Base-by-base conservation (phyloP, 2,113 vertebrate genomes). In the Eurystomus gularis region DNA sequence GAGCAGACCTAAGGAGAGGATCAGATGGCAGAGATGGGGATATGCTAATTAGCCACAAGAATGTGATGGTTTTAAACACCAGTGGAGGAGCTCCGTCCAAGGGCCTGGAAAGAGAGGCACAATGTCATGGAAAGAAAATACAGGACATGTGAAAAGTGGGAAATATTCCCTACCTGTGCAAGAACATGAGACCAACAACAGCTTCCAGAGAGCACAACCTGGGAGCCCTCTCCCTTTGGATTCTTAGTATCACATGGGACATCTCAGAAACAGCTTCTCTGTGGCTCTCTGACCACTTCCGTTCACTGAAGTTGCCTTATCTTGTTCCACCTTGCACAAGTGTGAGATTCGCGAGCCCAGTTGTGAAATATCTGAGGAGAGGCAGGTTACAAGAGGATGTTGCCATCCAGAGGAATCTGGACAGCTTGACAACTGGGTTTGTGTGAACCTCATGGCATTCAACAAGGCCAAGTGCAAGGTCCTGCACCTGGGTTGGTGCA, bases 1-100 rank as follows among this genome's bases (percentile, higher is more conserved):
- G 71, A 39, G 51, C 26, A 0, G 61, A 91, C 71, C 68, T 46
- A 51, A 79, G 81, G 76, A 94, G 81, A 70, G 91, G 95, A 88
- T 93, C 76, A n/a, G 62, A 91, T 93, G 77, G 81, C 91, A 82
- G 88, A 54, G 84, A 88, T 49, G 77, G 48, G 93, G 84, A 80
- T 68, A 73, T 80, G 72, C 11, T 89, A 72, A 83, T 89, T 83
- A 75, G 37, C 77, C 84, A 58, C 84, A 76, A 80, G 85, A 93
- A 93, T 95, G 61, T 57, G 19, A 64, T 14, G 52, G 52, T 11
- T 83, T 79, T 39, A 66, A 88, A 82, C 40, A 52, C 23, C 57
- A 51, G 28, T 0, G 5, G 61, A 61, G 69, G 65, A 86, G 69
- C 29, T 62, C 3, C 0, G 26, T 65, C 24, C 37, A 37, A 86